Percentiles rank a stretch among this genome's conserved stretches.
phyloP scores from a whole-genome alignment of 2,113 vertebrate genomes.

The Procavia capensis region DNA sequence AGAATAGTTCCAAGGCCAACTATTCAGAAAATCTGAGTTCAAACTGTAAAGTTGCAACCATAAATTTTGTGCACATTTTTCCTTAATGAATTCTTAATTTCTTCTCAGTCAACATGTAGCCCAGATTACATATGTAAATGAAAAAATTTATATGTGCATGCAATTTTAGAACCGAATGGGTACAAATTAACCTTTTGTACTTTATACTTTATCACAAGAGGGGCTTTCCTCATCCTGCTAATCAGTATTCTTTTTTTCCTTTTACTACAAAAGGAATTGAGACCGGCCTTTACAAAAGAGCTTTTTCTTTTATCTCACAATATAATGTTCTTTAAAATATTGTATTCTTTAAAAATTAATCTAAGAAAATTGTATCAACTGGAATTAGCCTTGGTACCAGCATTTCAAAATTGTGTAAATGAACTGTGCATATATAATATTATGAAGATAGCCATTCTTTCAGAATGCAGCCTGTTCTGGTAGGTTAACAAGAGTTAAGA shows the following conservation, averaged over 20 bases:
- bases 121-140: constrained; percentile 68
- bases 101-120: constrained; percentile 46
- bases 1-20: background rate
- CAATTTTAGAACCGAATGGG: constrained; percentile 65
- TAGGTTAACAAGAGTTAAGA: constrained; percentile 33
- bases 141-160: constrained; percentile 69
- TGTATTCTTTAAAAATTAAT: constrained; percentile 63
- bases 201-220: constrained; percentile 10
- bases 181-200: constrained; percentile 63
- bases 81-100: constrained; percentile 59
- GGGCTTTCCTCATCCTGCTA: constrained; percentile 28
- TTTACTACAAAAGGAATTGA: constrained; percentile 56
- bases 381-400: constrained; percentile 56
- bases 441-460: constrained; percentile 18
- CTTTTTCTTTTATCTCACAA: constrained; percentile 50
- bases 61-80: constrained; percentile 62
- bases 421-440: constrained; percentile 60
- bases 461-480: constrained; percentile 2
- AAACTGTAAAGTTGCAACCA: constrained; percentile 50
- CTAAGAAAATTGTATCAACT: constrained; percentile 64
- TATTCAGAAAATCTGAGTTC: background rate
- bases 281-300: constrained; percentile 26
- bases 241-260: constrained; percentile 53
- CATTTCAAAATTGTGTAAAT: constrained; percentile 69
- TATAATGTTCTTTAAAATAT: constrained; percentile 62